Evolutionary conservation across 2,888 invertebrate species (phyloP), one percentile per base, ranked within the genome.

Genomic region (Luffia ferchaultella): DNA sequence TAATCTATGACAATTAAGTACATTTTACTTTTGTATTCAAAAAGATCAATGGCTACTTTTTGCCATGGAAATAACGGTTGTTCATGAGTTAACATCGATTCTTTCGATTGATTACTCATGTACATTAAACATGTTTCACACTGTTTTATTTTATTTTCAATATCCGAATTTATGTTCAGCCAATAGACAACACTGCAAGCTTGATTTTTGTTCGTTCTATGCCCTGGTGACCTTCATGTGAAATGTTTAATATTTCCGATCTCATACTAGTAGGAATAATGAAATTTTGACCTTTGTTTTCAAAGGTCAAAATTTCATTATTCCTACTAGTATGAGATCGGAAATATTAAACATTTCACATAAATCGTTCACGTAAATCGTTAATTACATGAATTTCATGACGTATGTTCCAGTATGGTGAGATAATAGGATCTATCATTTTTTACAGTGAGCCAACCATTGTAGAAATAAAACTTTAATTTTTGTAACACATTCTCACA

Each of bases 1-100:
- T 54, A 53, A 48, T 56, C 53, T 1, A 53, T 48, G 1, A 57
- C 16, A 7, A 56, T 49, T 2, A 58, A 18, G 45, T 48, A 55
- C 40, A 50, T 40, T 48, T 54, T 54, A 18, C 51, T 53, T 17
- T 40, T 45, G 44, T 49, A 53, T 40, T 57, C 54, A 44, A 56
- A 58, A 15, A 58, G 49, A 43, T 58, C 57, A 2, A 55, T 44
- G 5, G 51, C 57, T 12, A 56, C 40, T 51, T 56, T 55, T 18
- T 42, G 2, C 56, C 55, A 56, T 16, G 55, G 55, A 55, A 19
- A 3, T 9, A 3, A 2, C 15, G 55, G 56, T 17, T 56, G 53
- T n/a, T 50, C 45, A 12, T 49, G 40, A 0, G 50, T 50, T 1
- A 53, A n/a, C 16, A 7, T 20, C 15, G 54, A 52, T 40, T 55